These are phyloP conservation scores for Percopsis omiscomaycus DNA, from an alignment of 2,797 vertebrate genomes.

Conservation along the genomic window DNA sequence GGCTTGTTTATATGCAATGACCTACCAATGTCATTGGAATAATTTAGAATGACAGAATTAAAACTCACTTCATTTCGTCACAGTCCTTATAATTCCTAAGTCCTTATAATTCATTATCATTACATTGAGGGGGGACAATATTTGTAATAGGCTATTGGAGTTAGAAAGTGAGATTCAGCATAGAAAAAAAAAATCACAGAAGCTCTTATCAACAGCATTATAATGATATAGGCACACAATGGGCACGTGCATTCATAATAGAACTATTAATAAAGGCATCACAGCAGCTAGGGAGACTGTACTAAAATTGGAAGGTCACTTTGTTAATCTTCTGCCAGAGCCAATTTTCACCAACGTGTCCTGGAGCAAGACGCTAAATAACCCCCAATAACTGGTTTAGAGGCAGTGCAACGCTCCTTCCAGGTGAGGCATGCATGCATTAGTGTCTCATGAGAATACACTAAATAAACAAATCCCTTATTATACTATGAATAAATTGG, in stretches of 20 bases:
- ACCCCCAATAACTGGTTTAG: neutral
- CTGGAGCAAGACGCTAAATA: constrained; percentile 20
- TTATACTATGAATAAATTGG: constrained; percentile 2
- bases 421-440: constrained; percentile 2
- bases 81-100: too few species aligned
- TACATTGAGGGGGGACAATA: constrained; percentile 13
- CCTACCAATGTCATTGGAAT: constrained; percentile 53
- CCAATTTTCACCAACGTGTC: constrained; percentile 8
- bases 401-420: neutral
- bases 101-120: constrained; percentile 48
- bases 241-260: neutral
- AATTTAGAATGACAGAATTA: constrained; percentile 43
- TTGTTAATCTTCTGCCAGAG: constrained; percentile 1
- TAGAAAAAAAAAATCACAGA: constrained; percentile 27
- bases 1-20: constrained; percentile 36
- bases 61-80: constrained; percentile 33
- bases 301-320: constrained; percentile 5
- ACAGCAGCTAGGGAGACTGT: neutral
- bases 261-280: neutral
- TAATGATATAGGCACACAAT: constrained; percentile 21
- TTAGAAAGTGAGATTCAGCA: constrained; percentile 32
- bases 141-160: constrained; percentile 42
- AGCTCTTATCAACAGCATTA: constrained; percentile 24
- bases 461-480: constrained; percentile 15
- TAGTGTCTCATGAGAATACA: neutral